Percentiles rank a stretch among this genome's conserved stretches.
These are phyloP conservation scores for Drosophila tani DNA, from an alignment of 1,140 invertebrate species.

Conservation along the genomic window DNA sequence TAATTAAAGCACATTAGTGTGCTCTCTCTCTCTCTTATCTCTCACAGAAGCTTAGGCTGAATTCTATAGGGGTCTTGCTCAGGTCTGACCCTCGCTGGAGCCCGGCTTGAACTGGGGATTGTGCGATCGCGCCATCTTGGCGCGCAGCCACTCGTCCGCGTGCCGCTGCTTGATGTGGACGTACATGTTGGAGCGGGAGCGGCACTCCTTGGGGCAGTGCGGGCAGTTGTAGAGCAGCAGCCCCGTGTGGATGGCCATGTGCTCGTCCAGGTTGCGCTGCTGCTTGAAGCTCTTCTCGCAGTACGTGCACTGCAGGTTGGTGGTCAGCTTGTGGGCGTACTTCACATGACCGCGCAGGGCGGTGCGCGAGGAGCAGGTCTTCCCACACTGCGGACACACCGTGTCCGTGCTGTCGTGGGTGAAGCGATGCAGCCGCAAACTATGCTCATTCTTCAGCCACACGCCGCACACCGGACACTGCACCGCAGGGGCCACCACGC, in stretches of 20 bases:
- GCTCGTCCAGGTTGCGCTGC: constrained; percentile 77
- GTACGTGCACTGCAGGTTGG: constrained; percentile 74
- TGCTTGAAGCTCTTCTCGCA: constrained; percentile 80
- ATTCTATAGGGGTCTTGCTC: not conserved
- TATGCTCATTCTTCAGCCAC: constrained; percentile 78
- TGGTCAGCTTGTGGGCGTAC: constrained; percentile 73
- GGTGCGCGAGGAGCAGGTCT: constrained; percentile 63
- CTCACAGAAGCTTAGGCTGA: constrained; percentile 13
- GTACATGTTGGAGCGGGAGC: constrained; percentile 83
- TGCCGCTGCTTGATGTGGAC: constrained; percentile 82
- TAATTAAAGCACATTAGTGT: constrained; percentile 3
- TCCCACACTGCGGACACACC: constrained; percentile 68
- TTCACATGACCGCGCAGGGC: constrained; percentile 72
- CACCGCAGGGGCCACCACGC: constrained; percentile 68
- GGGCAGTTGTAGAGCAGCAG: constrained; percentile 81
- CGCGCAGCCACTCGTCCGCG: constrained; percentile 73
- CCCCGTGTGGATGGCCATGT: constrained; percentile 84
- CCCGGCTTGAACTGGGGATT: constrained; percentile 73
- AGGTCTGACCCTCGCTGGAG: constrained; percentile 1
- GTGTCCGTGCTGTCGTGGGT: constrained; percentile 69
- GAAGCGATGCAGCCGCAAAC: constrained; percentile 68
- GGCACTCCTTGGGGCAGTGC: constrained; percentile 80
- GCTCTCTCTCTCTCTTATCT: not conserved
- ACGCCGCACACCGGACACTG: constrained; percentile 71
- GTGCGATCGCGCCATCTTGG: constrained; percentile 78